Evolutionary conservation across 2,888 invertebrate genomes (phyloP).

Genomic region (Monochamus alternatus): DNA sequence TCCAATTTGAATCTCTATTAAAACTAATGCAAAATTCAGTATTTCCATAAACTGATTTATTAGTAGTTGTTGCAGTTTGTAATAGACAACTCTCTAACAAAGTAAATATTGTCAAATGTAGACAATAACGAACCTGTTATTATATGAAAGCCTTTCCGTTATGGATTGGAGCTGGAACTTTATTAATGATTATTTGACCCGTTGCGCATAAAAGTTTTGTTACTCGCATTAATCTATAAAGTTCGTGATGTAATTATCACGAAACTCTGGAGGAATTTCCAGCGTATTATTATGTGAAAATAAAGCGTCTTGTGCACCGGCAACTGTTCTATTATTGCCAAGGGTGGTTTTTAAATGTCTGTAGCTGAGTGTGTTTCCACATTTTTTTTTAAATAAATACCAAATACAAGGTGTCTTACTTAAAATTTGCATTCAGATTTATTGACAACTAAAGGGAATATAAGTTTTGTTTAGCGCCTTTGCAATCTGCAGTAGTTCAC

Average conservation of each 20-base stretch:
- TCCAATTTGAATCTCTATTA: no score
- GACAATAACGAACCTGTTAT: neutral
- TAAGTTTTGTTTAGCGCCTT: no score
- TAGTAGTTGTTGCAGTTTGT: no score
- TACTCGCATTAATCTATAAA: conserved; percentile 4
- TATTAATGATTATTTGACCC: conserved; percentile 5
- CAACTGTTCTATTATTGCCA: neutral
- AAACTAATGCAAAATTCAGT: no score
- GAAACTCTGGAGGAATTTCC: conserved; percentile 1
- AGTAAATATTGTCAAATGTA: neutral
- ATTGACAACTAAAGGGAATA: no score
- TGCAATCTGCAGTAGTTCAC: no score
- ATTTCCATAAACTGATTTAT: no score
- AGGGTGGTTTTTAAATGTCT: neutral
- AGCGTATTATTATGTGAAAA: conserved; percentile 3
- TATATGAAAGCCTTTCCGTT: neutral
- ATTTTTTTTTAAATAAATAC: no score
- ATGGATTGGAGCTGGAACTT: neutral
- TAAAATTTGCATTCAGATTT: no score
- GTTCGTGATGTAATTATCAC: conserved; percentile 10
- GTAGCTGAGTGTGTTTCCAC: neutral
- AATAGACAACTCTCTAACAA: neutral
- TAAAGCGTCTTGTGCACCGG: neutral
- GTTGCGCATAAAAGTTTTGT: conserved; percentile 5
- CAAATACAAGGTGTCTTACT: no score